Conservation (phyloP, 2,888 invertebrate species). For the Sympetrum striolatum region DNA sequence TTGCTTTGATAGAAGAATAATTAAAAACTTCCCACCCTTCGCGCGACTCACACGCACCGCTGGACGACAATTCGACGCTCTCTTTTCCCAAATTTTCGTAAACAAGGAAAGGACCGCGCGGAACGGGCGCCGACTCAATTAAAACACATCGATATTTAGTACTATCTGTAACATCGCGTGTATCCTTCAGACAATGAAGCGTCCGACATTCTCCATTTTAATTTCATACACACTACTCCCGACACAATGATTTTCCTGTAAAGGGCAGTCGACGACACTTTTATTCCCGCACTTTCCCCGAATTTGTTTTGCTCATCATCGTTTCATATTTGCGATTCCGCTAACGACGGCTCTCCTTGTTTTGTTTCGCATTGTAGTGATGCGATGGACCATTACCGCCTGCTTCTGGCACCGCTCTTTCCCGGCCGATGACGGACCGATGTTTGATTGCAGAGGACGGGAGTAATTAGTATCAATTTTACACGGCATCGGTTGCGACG, state of each 20-base stretch:
- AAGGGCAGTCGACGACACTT: not conserved
- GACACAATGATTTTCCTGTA: not conserved
- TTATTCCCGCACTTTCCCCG: not conserved
- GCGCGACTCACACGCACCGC: not conserved
- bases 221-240: not conserved
- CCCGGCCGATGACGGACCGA: not conserved
- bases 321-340: not conserved
- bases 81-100: not conserved
- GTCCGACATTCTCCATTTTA: not conserved
- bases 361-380: not conserved
- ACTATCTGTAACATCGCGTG: not conserved
- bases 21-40: not conserved
- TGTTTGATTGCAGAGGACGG: conserved; percentile 6
- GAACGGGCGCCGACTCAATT: not conserved
- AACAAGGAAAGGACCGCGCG: not conserved
- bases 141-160: not conserved
- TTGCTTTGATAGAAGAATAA: not conserved
- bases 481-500: not conserved
- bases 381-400: not conserved
- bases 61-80: not conserved
- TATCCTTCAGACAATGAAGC: not conserved
- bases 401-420: no score
- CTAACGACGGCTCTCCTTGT: not conserved
- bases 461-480: conserved; percentile 26
- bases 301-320: not conserved